These are phyloP conservation scores for roundworm (Caenorhabditis elegans) DNA, from an alignment of 1,140 invertebrate genomes.

Conservation along the genomic window DNA sequence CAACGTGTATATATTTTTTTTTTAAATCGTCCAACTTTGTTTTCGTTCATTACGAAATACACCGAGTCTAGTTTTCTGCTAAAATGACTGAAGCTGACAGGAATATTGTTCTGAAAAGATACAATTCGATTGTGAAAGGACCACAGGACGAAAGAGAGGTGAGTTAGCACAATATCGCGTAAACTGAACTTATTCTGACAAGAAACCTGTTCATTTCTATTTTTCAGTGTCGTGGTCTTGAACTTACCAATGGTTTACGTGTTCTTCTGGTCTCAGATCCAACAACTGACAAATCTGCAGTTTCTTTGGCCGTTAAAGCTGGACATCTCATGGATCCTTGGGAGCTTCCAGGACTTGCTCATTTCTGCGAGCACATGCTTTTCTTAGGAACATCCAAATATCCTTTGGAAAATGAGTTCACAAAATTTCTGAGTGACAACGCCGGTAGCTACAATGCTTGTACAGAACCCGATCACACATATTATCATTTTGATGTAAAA, in stretches of 20 bases:
- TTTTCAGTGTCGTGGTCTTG: slow-evolving; percentile 77
- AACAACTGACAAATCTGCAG: slow-evolving; percentile 87
- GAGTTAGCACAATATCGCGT: no score
- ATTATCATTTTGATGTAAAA: slow-evolving; percentile 88
- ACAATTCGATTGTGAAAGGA: not conserved
- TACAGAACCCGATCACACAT: slow-evolving; percentile 85
- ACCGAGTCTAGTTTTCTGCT: not conserved
- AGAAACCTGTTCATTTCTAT: not conserved
- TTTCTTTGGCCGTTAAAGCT: slow-evolving; percentile 72
- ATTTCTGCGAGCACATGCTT: slow-evolving; percentile 97
- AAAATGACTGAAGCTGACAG: slow-evolving; percentile 8
- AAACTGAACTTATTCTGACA: no score
- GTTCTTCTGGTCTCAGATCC: slow-evolving; percentile 86
- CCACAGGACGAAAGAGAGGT: slow-evolving; percentile 1
- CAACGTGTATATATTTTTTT: no score
- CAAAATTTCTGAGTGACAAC: slow-evolving; percentile 82
- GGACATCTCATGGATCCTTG: slow-evolving; percentile 83
- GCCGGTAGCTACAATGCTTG: slow-evolving; percentile 85
- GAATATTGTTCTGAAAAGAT: not conserved
- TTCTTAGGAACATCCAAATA: slow-evolving; percentile 88
- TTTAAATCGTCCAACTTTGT: no score
- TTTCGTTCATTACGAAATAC: not conserved
- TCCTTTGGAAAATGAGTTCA: slow-evolving; percentile 89
- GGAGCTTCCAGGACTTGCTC: slow-evolving; percentile 84
- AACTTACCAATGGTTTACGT: slow-evolving; percentile 82